Conservation (phyloP, 2,888 invertebrate species). For the Tiliacea citrago region DNA sequence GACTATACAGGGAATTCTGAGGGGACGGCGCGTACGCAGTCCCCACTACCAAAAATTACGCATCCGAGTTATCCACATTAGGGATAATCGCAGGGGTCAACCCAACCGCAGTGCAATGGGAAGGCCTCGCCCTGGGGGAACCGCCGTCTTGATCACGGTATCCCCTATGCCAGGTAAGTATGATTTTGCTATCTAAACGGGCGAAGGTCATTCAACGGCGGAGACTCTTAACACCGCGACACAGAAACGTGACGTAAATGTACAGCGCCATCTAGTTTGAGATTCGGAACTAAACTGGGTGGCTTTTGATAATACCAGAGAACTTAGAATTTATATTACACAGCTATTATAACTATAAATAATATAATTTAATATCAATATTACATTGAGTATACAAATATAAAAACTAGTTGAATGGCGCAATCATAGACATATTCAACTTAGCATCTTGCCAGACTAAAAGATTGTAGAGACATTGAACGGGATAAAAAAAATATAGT, state of each 20-base stretch:
- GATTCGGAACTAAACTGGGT: not conserved
- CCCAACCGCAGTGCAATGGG: constrained; percentile 36
- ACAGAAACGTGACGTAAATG: constrained; percentile 22
- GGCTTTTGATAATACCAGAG: too few species aligned
- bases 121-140: constrained; percentile 41
- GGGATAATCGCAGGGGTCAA: constrained; percentile 24
- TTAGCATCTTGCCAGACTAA: not conserved
- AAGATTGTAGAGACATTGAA: not conserved
- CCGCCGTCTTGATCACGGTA: constrained; percentile 22
- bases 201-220: not conserved
- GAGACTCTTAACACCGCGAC: constrained; percentile 27
- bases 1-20: not conserved
- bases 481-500: too few species aligned
- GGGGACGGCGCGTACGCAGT: constrained; percentile 15
- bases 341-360: not conserved
- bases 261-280: constrained; percentile 24
- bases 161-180: constrained; percentile 37
- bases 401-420: not conserved
- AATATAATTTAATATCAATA: not conserved
- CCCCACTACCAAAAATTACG: constrained; percentile 25
- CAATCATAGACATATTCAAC: not conserved
- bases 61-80: constrained; percentile 27
- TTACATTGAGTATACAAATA: not conserved
- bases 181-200: not conserved
- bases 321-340: not conserved